Base-by-base conservation (phyloP, 2,888 invertebrate genomes). In the Eupithecia tripunctaria region DNA sequence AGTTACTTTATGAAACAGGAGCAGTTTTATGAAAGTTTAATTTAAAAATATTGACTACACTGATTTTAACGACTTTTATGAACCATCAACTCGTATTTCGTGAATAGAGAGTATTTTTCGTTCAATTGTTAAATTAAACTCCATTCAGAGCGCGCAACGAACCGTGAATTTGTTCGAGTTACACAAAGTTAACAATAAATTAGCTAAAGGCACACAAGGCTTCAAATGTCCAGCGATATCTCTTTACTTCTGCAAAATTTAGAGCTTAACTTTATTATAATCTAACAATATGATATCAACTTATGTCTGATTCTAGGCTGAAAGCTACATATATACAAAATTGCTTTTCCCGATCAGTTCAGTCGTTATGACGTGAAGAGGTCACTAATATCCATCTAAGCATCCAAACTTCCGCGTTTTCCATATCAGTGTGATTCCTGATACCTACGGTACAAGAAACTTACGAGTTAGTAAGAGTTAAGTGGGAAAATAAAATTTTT, bases 71-170 rank as follows among this genome's bases (percentile, higher is more conserved):
- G 2, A 29, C 29, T 29, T 60, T 60, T 29, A 60, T 29, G 25
- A 66, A 29, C 8, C 29, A 60, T 60, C 18, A 60, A 60, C 18
- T 56, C 25, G 8, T 29, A 60, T 60, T 60, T 29, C 18, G 75
- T 5, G 25, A 25, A 76, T 70, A 70, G 68, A 69, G 67, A 56
- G 56, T 56, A 56, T 56, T 74, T 78, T 77, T 43, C 70, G 76
- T 67, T 43, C 77, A 67, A 76, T 74, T 74, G 75, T 76, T 74
- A 72, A 76, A 78, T 73, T 73, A 72, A 73, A 76, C 72, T 69
- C 75, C 70, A 78, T 78, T 78, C 76, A 78, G 67, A 70, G 72
- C 67, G 77, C 71, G 72, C 75, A 77, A 74, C 77, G 78, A 78
- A 77, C 77, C 71, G 72, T 25, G 47, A 63, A 66, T 67, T 69